Percentiles rank a stretch among this genome's conserved stretches.
These are phyloP conservation scores for Mylabris phalerata DNA, from an alignment of 1,140 invertebrate genomes.

Conservation along the genomic window DNA sequence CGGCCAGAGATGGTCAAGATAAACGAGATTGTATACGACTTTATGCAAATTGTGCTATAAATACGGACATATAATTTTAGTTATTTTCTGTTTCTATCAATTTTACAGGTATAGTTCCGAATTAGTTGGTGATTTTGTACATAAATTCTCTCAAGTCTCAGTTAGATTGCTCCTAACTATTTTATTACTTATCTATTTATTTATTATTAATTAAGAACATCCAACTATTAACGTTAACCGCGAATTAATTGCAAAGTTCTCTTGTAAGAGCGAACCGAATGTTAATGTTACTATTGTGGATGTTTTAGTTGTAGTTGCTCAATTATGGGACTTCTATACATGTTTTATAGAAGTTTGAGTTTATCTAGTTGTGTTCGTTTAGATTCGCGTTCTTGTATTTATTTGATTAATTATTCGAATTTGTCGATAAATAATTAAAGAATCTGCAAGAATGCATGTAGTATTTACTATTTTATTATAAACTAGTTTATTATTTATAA, in stretches of 20 bases:
- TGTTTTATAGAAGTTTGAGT: slow-evolving; percentile 11
- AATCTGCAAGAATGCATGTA: slow-evolving; percentile 1
- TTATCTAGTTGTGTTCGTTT: slow-evolving; percentile 10
- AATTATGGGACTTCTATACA: slow-evolving; percentile 8
- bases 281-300: no score
- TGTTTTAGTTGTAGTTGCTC: slow-evolving; percentile 6
- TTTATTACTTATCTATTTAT: no score
- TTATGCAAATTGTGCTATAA: slow-evolving; percentile 62
- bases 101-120: no score
- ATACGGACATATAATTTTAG: slow-evolving; percentile 39
- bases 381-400: not conserved
- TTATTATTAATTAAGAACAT: no score
- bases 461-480: slow-evolving; percentile 6
- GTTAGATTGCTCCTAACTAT: no score
- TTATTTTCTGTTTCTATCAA: no score
- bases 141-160: no score
- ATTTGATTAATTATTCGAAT: not conserved
- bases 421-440: not conserved
- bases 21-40: slow-evolving; percentile 61
- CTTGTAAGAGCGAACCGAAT: no score
- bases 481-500: slow-evolving; percentile 16
- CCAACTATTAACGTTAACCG: no score
- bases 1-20: slow-evolving; percentile 75
- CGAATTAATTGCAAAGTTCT: no score
- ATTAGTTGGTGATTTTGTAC: no score